Base-by-base conservation (phyloP, 2,113 vertebrate genomes). In the Equus quagga region DNA sequence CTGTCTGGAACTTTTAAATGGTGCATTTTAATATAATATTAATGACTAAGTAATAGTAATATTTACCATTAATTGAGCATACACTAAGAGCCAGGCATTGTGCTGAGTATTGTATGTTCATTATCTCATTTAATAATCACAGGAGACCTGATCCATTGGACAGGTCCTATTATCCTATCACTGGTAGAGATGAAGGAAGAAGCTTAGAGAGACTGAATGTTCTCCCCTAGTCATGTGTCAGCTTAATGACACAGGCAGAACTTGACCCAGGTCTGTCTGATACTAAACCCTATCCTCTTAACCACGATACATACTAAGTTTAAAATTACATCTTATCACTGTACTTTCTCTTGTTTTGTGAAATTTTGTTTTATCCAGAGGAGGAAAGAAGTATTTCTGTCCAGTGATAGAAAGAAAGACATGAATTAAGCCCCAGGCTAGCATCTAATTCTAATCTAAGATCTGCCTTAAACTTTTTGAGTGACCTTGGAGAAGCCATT, bases 301-400 rank as follows among this genome's bases (percentile, higher is more conserved):
- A 23, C 49, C 24, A 64, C 33, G 51, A 18, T 56, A 3, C 67
- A 73, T 60, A 28, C 88, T 88, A 44, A 44, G 4, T 70, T 82
- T 65, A 56, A 79, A 94, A 76, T 81, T 26, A 31, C 13, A 75
- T 62, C 18, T 89, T 62, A 86, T 62, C 10, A 24, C 10, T 69
- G 5, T 46, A 31, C 67, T 65, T 83, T 58, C 67, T 93, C 60
- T 70, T 89, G 2, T 87, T 83, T 60, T 44, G 36, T 65, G 56
- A 88, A 91, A 81, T 70, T 65, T 54, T 49, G 14, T 58, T 95
- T 96, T 95, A 73, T 51, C 36, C n/a, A 72, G 14, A 91, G 33
- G 14, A 89, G 31, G 58, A 65, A 91, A 41, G 18, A 73, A 80
- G 2, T 70, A 75, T 75, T 96, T 78, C 15, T 82, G 51, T 82